These are phyloP conservation scores for Acipenser oxyrinchus DNA, from an alignment of 2,797 vertebrate genomes.

Conservation along the genomic window DNA sequence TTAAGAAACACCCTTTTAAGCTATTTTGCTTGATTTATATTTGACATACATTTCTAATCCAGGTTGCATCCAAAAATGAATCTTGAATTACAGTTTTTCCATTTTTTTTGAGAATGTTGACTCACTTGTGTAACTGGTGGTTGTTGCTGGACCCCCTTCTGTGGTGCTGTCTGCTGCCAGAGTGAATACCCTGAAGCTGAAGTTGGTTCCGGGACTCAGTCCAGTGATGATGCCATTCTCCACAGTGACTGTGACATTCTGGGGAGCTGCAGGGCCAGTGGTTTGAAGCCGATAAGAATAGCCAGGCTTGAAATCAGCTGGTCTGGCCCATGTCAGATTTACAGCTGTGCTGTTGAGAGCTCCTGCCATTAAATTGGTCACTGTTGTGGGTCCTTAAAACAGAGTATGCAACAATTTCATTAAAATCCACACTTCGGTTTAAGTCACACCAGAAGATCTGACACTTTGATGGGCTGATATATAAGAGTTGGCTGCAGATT, in stretches of 20 bases:
- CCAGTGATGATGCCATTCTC: conserved; percentile 16
- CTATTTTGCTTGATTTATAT: no score
- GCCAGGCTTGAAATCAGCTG: conserved; percentile 25
- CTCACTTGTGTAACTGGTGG: conserved; percentile 44
- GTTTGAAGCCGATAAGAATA: conserved; percentile 37
- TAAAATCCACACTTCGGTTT: no score
- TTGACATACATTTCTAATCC: no score
- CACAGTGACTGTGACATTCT: no score
- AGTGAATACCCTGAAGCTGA: conserved; percentile 40
- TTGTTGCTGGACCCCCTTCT: conserved; percentile 24
- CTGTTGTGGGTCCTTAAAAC: conserved; percentile 39
- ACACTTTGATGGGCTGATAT: no score
- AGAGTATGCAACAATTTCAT: no score
- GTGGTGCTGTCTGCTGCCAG: conserved; percentile 19
- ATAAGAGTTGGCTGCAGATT: no score
- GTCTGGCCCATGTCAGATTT: conserved; percentile 33
- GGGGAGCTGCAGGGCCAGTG: not conserved
- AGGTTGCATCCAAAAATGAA: no score
- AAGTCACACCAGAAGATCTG: no score
- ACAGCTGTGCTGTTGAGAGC: conserved; percentile 28
- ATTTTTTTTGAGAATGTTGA: not conserved
- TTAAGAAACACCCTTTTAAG: no score
- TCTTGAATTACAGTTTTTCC: no score
- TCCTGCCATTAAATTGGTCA: conserved; percentile 25
- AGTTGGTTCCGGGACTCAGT: conserved; percentile 40